A percentile compares a stretch with the other conserved stretches of the same genome.
Evolutionary conservation across 2,888 invertebrate genomes (phyloP).

Genomic region (Ormyrus rosae): DNA sequence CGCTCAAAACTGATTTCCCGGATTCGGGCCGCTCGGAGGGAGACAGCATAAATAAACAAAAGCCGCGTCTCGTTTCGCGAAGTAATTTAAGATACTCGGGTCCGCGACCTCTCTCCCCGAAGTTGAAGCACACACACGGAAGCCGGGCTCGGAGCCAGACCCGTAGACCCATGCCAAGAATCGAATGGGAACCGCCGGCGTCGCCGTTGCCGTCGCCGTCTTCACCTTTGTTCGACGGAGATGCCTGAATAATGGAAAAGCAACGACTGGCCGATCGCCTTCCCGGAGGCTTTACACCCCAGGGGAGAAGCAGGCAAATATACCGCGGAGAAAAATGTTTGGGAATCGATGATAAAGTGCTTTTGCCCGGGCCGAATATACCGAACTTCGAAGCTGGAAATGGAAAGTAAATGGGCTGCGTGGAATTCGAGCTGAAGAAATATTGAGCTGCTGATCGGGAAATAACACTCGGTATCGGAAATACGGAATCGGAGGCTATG

Average conservation of each 20-base stretch:
- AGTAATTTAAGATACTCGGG: conserved; percentile 44
- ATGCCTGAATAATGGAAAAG: conserved; percentile 27
- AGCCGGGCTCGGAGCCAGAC: conserved; percentile 39
- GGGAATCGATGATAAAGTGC: too few species aligned
- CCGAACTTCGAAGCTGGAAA: too few species aligned
- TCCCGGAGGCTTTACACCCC: too few species aligned
- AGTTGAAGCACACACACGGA: conserved; percentile 14
- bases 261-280: not conserved
- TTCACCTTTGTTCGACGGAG: conserved; percentile 22
- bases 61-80: conserved; percentile 11
- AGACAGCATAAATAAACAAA: conserved; percentile 41
- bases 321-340: too few species aligned
- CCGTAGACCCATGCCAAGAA: conserved; percentile 11
- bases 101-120: conserved; percentile 32
- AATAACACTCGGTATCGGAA: too few species aligned
- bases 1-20: conserved; percentile 26
- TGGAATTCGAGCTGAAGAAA: too few species aligned
- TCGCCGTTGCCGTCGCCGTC: not conserved
- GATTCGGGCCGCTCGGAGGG: not conserved
- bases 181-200: not conserved
- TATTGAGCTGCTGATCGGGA: too few species aligned
- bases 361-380: too few species aligned
- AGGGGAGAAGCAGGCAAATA: too few species aligned
- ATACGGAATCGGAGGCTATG: too few species aligned
- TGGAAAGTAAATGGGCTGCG: too few species aligned